phyloP scores from a whole-genome alignment of 2,113 vertebrate genomes.

The Perca flavescens region DNA sequence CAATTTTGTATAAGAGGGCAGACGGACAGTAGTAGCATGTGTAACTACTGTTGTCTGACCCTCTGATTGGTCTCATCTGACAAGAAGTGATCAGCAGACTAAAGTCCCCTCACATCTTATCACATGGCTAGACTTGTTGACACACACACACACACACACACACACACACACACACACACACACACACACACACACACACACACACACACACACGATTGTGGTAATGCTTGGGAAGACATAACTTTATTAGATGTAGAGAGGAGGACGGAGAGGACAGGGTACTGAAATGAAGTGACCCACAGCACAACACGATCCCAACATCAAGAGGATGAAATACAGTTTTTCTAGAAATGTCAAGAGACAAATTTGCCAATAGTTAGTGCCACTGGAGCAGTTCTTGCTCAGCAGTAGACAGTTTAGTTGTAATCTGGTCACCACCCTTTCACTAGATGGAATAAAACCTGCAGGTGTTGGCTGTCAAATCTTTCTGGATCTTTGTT shows the following conservation, averaged over 20 bases:
- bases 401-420: neutral
- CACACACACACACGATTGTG: neutral
- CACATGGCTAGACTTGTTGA: slow-evolving; percentile 18
- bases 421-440: neutral
- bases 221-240: neutral
- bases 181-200: slow-evolving; percentile 6
- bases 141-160: slow-evolving; percentile 3
- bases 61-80: slow-evolving; percentile 50
- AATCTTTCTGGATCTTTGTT: neutral
- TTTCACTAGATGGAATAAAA: neutral
- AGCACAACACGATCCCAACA: neutral
- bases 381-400: neutral
- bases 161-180: neutral
- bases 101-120: neutral
- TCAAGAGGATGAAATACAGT: neutral
- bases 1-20: neutral
- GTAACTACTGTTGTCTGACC: neutral
- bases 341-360: neutral
- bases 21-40: slow-evolving; percentile 1
- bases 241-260: neutral
- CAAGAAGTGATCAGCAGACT: slow-evolving; percentile 30
- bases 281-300: neutral
- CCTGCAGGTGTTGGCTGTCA: neutral
- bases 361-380: neutral
- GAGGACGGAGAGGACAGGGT: neutral